These are phyloP conservation scores for Spea hammondii DNA, from an alignment of 2,797 vertebrate genomes.

Conservation along the genomic window DNA sequence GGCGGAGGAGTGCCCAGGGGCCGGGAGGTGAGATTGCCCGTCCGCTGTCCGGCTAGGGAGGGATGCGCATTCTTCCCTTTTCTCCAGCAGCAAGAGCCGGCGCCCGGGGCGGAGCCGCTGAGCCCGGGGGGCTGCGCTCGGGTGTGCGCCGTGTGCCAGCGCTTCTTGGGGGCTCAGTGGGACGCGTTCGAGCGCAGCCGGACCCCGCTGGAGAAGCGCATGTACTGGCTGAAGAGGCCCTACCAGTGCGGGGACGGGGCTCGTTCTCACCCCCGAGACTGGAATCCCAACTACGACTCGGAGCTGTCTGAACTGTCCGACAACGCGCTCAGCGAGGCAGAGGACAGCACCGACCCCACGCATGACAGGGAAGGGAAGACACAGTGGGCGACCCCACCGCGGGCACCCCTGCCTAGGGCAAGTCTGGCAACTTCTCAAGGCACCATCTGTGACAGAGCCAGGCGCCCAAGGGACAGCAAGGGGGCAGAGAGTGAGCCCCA, in stretches of 20 bases:
- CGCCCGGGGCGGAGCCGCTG: constrained; percentile 84
- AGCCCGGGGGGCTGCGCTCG: constrained; percentile 80
- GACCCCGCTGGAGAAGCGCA: constrained; percentile 92
- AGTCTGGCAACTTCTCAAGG: background rate
- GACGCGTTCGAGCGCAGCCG: constrained; percentile 90
- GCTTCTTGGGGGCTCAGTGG: constrained; percentile 93
- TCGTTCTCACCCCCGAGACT: constrained; percentile 60
- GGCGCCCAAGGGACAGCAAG: background rate
- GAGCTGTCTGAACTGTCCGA: constrained; percentile 90
- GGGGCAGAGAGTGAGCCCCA: background rate
- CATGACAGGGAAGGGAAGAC: background rate
- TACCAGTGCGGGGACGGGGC: constrained; percentile 84
- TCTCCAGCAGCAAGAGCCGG: constrained; percentile 89
- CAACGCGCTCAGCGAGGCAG: constrained; percentile 80
- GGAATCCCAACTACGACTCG: constrained; percentile 75
- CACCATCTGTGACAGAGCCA: background rate
- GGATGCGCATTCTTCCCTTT: constrained; percentile 87
- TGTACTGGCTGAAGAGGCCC: constrained; percentile 95
- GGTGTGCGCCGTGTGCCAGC: constrained; percentile 93
- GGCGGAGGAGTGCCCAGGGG: constrained; percentile 86
- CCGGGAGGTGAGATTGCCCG: constrained; percentile 79
- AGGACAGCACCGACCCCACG: constrained; percentile 65
- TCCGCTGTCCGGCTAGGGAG: constrained; percentile 69
- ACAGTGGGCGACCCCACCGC: constrained; percentile 10
- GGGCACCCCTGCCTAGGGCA: constrained; percentile 10